Evolutionary conservation across 2,113 vertebrate genomes (phyloP).

Genomic region (Istiophorus platypterus): DNA sequence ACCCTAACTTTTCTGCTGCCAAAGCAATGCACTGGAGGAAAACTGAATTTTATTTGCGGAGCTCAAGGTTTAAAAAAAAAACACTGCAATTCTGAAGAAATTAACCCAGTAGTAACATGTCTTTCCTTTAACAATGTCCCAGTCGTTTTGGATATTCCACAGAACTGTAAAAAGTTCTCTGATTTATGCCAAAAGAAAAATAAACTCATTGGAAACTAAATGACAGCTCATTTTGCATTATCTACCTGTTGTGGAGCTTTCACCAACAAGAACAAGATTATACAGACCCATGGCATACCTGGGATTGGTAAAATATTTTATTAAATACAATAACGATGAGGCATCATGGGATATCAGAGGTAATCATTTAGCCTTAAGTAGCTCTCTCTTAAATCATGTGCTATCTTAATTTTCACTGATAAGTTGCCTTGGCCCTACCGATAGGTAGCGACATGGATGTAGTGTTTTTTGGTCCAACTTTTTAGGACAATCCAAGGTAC

Average conservation of each 20-base stretch:
- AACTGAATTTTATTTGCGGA: neutral
- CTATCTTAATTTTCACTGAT: slow-evolving; percentile 13
- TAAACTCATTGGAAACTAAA: neutral
- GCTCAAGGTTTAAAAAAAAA: neutral
- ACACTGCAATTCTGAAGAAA: neutral
- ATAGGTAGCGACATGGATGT: too few species aligned
- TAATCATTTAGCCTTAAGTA: slow-evolving; percentile 23
- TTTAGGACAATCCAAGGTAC: neutral
- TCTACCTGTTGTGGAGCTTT: neutral
- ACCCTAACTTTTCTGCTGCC: neutral
- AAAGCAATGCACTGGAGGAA: neutral
- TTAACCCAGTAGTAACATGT: neutral
- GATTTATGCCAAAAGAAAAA: neutral
- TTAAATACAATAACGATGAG: neutral
- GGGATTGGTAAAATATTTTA: neutral
- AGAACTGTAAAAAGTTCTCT: neutral
- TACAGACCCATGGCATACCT: neutral
- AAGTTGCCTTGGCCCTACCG: neutral
- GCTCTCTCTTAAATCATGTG: neutral
- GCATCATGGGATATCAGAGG: neutral
- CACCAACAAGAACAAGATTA: slow-evolving; percentile 2
- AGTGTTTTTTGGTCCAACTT: too few species aligned
- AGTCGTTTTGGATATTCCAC: neutral
- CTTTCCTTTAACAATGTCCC: neutral
- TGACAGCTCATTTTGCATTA: neutral